Conservation (phyloP, 2,797 vertebrate genomes). For the Cryptoprocta ferox region DNA sequence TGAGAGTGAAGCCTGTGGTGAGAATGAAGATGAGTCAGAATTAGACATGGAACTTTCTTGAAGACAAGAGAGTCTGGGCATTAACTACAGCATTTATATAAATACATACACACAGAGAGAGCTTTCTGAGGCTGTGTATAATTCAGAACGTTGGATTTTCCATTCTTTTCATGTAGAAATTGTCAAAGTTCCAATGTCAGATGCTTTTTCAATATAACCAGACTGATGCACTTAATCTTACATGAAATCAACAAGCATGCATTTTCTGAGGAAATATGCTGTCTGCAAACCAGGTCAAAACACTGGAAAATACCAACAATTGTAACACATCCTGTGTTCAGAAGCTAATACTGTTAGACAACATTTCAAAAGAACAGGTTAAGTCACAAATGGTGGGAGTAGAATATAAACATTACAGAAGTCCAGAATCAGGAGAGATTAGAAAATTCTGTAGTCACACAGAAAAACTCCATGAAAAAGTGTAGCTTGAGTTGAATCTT, state of each 20-base stretch:
- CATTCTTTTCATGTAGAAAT: background rate
- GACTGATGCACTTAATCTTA: background rate
- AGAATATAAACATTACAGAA: background rate
- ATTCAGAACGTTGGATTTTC: background rate
- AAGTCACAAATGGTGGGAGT: background rate
- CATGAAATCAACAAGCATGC: background rate
- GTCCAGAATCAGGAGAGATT: background rate
- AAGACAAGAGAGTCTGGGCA: background rate
- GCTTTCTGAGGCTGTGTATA: background rate
- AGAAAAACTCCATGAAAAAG: background rate
- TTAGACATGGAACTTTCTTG: conserved; percentile 75
- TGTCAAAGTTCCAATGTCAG: background rate
- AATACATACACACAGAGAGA: background rate
- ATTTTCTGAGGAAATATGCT: conserved; percentile 9
- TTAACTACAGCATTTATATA: background rate
- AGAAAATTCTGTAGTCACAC: background rate
- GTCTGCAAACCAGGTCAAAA: background rate
- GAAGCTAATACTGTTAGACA: background rate
- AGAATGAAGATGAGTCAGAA: conserved; percentile 77
- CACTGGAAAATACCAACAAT: background rate
- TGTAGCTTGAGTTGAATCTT: background rate
- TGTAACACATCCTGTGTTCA: background rate
- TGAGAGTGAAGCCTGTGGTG: conserved; percentile 82
- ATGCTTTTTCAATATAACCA: background rate
- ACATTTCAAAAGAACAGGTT: background rate